These are phyloP conservation scores for Mus musculus DNA, from an alignment of 2,113 vertebrate species.

Conservation along the genomic window DNA sequence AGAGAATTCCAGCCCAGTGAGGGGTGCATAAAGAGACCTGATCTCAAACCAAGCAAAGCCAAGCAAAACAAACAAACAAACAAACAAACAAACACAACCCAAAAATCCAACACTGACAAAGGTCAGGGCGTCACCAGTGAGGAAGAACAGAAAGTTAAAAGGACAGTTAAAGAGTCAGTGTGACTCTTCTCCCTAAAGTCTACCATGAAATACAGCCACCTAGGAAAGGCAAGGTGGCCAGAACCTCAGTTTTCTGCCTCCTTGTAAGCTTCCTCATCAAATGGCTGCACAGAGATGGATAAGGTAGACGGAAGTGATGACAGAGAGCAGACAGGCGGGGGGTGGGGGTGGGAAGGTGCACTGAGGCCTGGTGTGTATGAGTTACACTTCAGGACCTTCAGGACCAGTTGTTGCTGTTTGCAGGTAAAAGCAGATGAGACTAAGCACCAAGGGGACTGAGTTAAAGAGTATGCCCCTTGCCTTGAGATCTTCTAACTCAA, in stretches of 20 bases:
- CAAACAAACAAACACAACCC: background rate
- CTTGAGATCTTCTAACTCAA: background rate
- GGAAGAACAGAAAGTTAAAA: background rate
- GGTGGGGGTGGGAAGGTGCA: too few relatives aligned
- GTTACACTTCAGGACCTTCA: background rate
- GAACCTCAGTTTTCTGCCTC: background rate
- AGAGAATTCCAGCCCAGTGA: background rate
- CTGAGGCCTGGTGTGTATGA: background rate
- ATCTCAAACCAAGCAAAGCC: background rate
- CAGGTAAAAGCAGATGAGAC: background rate
- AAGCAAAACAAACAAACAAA: background rate
- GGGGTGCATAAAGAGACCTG: background rate
- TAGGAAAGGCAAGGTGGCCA: fast-evolving
- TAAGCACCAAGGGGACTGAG: background rate
- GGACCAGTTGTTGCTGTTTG: background rate
- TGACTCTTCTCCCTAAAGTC: background rate
- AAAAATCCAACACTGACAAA: background rate
- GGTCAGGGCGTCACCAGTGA: background rate
- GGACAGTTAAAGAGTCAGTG: background rate
- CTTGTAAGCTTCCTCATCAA: background rate
- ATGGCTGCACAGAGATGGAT: background rate
- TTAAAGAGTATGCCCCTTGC: background rate
- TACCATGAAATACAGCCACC: background rate
- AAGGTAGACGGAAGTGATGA: background rate
- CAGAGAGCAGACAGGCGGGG: background rate